Base-by-base conservation (phyloP, 2,888 invertebrate genomes). In the Deilephila porcellus region DNA sequence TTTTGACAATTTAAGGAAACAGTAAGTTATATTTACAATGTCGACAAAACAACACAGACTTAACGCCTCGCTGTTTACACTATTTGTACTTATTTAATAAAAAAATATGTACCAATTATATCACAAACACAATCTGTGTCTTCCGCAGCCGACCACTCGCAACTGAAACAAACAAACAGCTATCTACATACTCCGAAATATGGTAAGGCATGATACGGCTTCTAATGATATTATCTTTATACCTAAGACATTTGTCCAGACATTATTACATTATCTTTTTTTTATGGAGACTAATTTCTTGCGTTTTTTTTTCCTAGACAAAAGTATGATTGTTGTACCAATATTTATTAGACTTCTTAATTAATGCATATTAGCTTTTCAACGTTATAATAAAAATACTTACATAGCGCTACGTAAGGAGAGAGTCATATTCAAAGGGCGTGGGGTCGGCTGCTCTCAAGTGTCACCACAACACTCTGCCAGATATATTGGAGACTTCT, bases 401-500 rank as follows among this genome's bases (percentile, higher is more conserved):
- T 82, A 95, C 95, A 67, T 87, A 89, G 84, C 90, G 91, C 93
- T 95, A 95, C 93, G 95, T 95, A 83, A 95, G 89, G 85, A 95
- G 94, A 83, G 95, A 95, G 86, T 95, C 95, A 87, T 95, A 96
- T 91, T 92, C 95, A 91, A 92, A 95, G 90, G 95, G 95, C 83
- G 94, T 95, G 60, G 94, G 92, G 90, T 93, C 94, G 91, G 94
- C 92, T 90, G 95, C 95, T 82, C 95, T 93, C 86, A 95, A 88
- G 86, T 96, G 96, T 97, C 97, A 97, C 97, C 97, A 97, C 76
- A 97, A 93, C 83, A 97, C 96, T 70, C 96, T 95, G 71, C 96
- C 96, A 74, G 96, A 96, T 83, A 95, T 95, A 89, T 94, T 95
- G 73, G 95, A 91, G 87, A 96, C 96, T 88, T 97, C 96, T 93